Conservation (phyloP, 2,797 vertebrate species). For the Trematomus bernacchii region DNA sequence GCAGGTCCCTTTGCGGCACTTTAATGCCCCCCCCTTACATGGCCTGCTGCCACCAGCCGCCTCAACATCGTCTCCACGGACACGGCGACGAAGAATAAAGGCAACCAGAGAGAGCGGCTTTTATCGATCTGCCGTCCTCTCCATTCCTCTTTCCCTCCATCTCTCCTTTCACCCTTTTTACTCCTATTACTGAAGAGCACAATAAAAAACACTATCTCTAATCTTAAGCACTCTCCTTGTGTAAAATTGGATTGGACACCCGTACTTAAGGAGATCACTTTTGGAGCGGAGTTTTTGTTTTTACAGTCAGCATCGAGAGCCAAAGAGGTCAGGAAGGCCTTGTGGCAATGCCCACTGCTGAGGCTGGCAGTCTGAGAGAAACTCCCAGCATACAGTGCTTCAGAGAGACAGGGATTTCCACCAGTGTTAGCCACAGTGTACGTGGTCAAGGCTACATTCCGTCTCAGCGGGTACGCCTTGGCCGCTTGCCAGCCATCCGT, state of each 20-base stretch:
- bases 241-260: constrained; percentile 82
- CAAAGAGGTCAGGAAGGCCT: constrained; percentile 56
- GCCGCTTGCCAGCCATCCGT: constrained; percentile 62
- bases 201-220: constrained; percentile 77
- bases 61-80: constrained; percentile 63
- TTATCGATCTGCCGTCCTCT: constrained; percentile 75
- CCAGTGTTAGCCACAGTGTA: constrained; percentile 44
- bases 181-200: constrained; percentile 76
- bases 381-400: constrained; percentile 1
- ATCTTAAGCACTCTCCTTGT: constrained; percentile 74
- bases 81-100: constrained; percentile 59
- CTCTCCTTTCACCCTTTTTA: constrained; percentile 63
- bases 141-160: constrained; percentile 52
- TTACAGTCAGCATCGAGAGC: constrained; percentile 58
- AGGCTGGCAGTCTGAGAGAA: constrained; percentile 44
- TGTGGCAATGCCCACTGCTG: constrained; percentile 33
- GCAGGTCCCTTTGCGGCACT: constrained; percentile 59
- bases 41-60: constrained; percentile 53
- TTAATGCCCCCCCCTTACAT: constrained; percentile 52
- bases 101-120: constrained; percentile 56
- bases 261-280: constrained; percentile 81
- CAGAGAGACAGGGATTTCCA: constrained; percentile 33
- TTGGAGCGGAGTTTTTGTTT: constrained; percentile 67
- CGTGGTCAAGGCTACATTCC: constrained; percentile 58
- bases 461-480: constrained; percentile 73